Evolutionary conservation across 2,888 invertebrate species (phyloP).

Genomic region (Ophioninae sp.): DNA sequence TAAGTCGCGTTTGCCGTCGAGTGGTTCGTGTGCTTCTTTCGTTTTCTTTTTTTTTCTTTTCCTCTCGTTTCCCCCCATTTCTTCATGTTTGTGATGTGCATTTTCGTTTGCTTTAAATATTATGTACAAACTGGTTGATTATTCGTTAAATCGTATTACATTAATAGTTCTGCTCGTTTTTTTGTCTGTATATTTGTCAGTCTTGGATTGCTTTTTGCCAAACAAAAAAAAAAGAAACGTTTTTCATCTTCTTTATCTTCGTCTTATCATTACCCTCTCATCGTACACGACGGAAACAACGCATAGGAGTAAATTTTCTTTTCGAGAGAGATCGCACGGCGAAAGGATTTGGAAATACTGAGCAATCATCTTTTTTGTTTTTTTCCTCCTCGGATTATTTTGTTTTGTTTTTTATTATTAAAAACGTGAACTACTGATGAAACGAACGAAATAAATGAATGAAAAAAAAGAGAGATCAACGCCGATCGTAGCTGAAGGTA

Average conservation of each 20-base stretch:
- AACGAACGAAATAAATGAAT: constrained; percentile 7
- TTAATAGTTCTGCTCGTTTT: constrained; percentile 78
- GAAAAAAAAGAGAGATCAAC: constrained; percentile 16
- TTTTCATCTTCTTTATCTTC: constrained; percentile 32
- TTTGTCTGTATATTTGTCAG: constrained; percentile 79
- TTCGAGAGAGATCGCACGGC: constrained; percentile 62
- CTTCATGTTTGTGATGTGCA: constrained; percentile 69
- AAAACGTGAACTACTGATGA: constrained; percentile 41
- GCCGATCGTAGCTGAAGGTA: constrained; percentile 51
- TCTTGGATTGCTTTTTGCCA: constrained; percentile 79
- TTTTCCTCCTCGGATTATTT: constrained; percentile 52
- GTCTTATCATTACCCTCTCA: constrained; percentile 53
- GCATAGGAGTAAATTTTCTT: constrained; percentile 52
- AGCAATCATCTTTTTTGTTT: constrained; percentile 41
- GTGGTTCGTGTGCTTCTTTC: constrained; percentile 50
- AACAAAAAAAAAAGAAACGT: constrained; percentile 68
- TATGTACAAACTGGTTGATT: constrained; percentile 79
- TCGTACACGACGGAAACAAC: constrained; percentile 64
- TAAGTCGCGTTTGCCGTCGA: constrained; percentile 80
- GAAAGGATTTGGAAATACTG: constrained; percentile 64
- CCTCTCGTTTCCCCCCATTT: constrained; percentile 27
- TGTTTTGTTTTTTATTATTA: constrained; percentile 40
- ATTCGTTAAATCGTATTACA: constrained; percentile 78
- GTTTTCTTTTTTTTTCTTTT: constrained; percentile 30
- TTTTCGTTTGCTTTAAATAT: constrained; percentile 73